Conservation (phyloP, 2,888 invertebrate species). For the Steinernema scapterisci region DNA sequence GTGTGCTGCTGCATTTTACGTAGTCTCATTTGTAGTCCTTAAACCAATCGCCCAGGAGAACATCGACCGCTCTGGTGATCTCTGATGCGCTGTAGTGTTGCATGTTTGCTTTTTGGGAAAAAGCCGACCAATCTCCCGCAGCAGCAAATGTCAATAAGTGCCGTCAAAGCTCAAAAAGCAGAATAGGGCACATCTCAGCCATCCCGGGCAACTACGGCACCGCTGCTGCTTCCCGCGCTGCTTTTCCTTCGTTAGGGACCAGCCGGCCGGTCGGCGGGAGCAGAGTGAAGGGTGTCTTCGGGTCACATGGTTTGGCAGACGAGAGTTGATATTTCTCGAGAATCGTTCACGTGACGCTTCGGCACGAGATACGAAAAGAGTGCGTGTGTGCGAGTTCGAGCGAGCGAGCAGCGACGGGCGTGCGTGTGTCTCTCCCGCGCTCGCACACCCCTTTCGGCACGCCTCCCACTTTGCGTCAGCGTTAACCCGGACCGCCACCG, state of each 20-base stretch:
- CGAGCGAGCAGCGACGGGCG: background rate
- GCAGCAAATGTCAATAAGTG: slow-evolving; percentile 26
- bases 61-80: background rate
- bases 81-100: slow-evolving; percentile 21
- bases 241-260: background rate
- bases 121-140: background rate
- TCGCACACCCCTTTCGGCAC: slow-evolving; percentile 22
- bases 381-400: background rate
- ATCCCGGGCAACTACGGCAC: background rate
- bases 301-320: slow-evolving; percentile 29
- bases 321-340: slow-evolving; percentile 18
- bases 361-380: slow-evolving; percentile 23
- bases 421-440: slow-evolving; percentile 24
- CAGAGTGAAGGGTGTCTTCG: background rate
- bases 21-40: slow-evolving; percentile 4
- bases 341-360: slow-evolving; percentile 25
- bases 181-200: background rate
- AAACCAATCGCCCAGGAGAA: background rate
- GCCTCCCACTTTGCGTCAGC: slow-evolving; percentile 24
- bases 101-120: slow-evolving; percentile 29
- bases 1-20: background rate
- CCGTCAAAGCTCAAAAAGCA: slow-evolving; percentile 30
- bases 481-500: slow-evolving; percentile 19
- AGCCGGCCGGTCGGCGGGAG: background rate
- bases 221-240: background rate